These are phyloP conservation scores for Eilema depressum DNA, from an alignment of 2,888 invertebrate species.

Conservation along the genomic window DNA sequence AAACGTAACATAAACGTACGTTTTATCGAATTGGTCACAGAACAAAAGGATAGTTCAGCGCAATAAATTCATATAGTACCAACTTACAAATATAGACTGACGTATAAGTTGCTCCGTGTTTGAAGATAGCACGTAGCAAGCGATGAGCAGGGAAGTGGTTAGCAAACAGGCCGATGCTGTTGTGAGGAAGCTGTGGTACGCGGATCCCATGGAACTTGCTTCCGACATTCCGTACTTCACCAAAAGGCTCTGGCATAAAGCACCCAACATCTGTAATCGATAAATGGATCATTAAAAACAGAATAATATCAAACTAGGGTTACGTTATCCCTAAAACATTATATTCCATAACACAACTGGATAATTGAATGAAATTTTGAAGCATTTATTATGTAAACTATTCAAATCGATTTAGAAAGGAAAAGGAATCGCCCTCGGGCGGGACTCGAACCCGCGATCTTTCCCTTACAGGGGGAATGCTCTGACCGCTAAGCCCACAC, in stretches of 20 bases:
- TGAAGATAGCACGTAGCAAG: slow-evolving; percentile 93
- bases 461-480: too few species aligned
- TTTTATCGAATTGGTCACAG: too few species aligned
- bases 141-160: slow-evolving; percentile 91
- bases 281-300: neutral
- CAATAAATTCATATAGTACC: slow-evolving; percentile 43
- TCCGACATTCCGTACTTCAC: slow-evolving; percentile 92
- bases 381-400: too few species aligned
- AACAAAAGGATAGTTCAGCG: neutral
- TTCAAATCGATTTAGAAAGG: too few species aligned
- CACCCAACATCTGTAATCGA: slow-evolving; percentile 89
- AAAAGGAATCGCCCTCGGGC: too few species aligned
- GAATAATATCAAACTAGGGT: neutral
- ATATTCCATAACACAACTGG: too few species aligned
- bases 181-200: slow-evolving; percentile 93
- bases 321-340: neutral
- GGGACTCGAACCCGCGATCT: too few species aligned
- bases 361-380: too few species aligned
- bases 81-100: slow-evolving; percentile 95
- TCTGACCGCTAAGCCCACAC: too few species aligned
- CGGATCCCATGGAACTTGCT: slow-evolving; percentile 91
- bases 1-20: too few species aligned
- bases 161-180: slow-evolving; percentile 93
- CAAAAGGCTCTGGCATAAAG: slow-evolving; percentile 93
- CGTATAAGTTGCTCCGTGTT: slow-evolving; percentile 92